Evolutionary conservation across 2,888 invertebrate genomes (phyloP).

Genomic region (Girardia tigrina): DNA sequence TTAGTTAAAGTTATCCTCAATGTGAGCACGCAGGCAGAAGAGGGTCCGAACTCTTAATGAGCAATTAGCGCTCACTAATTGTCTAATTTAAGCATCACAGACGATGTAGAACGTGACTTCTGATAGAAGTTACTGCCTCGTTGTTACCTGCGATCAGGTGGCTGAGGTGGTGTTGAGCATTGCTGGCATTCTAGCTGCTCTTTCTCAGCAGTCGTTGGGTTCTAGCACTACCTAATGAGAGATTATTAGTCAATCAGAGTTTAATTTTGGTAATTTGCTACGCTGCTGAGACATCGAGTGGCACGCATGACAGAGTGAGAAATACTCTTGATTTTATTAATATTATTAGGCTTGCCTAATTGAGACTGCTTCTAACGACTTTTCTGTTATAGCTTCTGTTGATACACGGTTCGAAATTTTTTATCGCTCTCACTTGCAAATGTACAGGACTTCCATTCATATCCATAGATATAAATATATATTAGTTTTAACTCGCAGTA

Average conservation of each 20-base stretch:
- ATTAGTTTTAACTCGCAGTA: neutral
- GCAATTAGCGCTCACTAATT: slow-evolving; percentile 2
- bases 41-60: slow-evolving; percentile 23
- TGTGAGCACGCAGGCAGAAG: slow-evolving; percentile 23
- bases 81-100: slow-evolving; percentile 23
- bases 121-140: slow-evolving; percentile 20
- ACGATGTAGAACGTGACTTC: slow-evolving; percentile 23
- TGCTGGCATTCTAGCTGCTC: slow-evolving; percentile 23
- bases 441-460: slow-evolving; percentile 3
- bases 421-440: neutral
- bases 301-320: slow-evolving; percentile 23
- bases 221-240: slow-evolving; percentile 17
- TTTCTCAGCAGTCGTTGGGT: slow-evolving; percentile 7
- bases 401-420: neutral
- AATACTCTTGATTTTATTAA: slow-evolving; percentile 18
- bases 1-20: slow-evolving; percentile 18
- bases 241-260: slow-evolving; percentile 23
- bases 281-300: slow-evolving; percentile 17
- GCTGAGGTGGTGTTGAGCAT: slow-evolving; percentile 6
- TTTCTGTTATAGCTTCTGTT: slow-evolving; percentile 7
- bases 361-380: slow-evolving; percentile 14
- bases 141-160: slow-evolving; percentile 17
- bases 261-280: slow-evolving; percentile 17
- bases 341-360: slow-evolving; percentile 23
- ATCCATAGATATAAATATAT: neutral